Evolutionary conservation across 2,113 vertebrate genomes (phyloP).

Genomic region (Monarcha castaneiventris): DNA sequence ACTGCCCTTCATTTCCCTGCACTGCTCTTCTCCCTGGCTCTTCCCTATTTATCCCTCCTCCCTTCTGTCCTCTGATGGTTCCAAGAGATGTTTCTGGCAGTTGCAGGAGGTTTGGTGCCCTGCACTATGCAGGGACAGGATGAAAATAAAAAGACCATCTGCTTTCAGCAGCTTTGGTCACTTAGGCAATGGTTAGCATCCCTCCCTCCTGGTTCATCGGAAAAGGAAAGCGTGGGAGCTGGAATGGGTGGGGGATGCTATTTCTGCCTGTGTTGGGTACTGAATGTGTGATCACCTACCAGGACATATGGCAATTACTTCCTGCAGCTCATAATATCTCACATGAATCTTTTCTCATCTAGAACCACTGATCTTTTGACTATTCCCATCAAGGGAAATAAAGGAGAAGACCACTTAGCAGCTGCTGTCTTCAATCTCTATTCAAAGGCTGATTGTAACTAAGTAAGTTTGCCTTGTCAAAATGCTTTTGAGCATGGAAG

Average conservation of each 20-base stretch:
- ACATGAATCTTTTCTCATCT: not conserved
- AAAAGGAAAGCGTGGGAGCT: not conserved
- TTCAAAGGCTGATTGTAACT: not conserved
- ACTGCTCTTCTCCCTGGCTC: not conserved
- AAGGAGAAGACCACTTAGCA: not conserved
- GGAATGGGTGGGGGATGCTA: not conserved
- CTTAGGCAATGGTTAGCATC: not conserved
- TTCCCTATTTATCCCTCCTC: not conserved
- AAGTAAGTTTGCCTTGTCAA: not conserved
- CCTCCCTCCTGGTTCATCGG: not conserved
- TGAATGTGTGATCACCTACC: not conserved
- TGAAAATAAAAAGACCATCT: not conserved
- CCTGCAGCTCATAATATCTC: not conserved
- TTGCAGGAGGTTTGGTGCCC: not conserved
- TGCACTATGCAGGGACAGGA: not conserved
- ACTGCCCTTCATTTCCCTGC: not conserved
- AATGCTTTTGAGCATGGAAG: not conserved
- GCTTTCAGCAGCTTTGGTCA: slow-evolving; percentile 4
- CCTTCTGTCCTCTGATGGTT: not conserved
- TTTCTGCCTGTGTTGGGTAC: not conserved
- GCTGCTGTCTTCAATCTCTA: not conserved
- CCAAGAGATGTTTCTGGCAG: not conserved
- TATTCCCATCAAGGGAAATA: not conserved
- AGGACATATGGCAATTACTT: not conserved
- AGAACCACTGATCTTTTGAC: not conserved